These are phyloP conservation scores for Smutsia temminckii DNA, from an alignment of 2,797 vertebrate species.

Conservation along the genomic window DNA sequence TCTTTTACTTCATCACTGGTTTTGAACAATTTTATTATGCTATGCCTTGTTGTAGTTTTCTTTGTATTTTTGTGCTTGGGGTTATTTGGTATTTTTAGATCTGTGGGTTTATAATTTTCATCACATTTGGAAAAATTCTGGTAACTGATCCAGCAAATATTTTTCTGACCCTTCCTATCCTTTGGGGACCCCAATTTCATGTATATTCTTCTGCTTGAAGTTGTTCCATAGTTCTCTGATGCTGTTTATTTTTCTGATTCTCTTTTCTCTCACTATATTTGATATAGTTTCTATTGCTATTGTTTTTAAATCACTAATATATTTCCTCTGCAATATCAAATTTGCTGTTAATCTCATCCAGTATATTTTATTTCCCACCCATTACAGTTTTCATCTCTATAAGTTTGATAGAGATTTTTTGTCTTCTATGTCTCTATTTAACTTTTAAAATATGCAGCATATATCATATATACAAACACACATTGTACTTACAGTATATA, in stretches of 20 bases:
- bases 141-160: not conserved
- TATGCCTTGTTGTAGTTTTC: not conserved
- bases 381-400: not conserved
- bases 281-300: not conserved
- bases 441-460: not conserved
- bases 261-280: not conserved
- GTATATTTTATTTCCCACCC: not conserved
- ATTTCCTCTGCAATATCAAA: not conserved
- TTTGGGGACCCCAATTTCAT: not conserved
- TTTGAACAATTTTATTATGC: slow-evolving; percentile 16
- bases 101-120: not conserved
- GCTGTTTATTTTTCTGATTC: not conserved
- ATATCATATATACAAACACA: too few relatives aligned
- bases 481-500: too few relatives aligned
- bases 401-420: not conserved
- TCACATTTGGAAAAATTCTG: not conserved
- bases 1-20: not conserved
- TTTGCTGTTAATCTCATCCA: not conserved
- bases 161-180: not conserved
- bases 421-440: not conserved
- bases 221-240: not conserved
- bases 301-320: not conserved
- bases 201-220: not conserved
- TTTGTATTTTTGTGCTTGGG: not conserved
- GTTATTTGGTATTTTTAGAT: not conserved